phyloP scores from a whole-genome alignment of 2,113 vertebrate species.

The Xiphorhynchus elegans region DNA sequence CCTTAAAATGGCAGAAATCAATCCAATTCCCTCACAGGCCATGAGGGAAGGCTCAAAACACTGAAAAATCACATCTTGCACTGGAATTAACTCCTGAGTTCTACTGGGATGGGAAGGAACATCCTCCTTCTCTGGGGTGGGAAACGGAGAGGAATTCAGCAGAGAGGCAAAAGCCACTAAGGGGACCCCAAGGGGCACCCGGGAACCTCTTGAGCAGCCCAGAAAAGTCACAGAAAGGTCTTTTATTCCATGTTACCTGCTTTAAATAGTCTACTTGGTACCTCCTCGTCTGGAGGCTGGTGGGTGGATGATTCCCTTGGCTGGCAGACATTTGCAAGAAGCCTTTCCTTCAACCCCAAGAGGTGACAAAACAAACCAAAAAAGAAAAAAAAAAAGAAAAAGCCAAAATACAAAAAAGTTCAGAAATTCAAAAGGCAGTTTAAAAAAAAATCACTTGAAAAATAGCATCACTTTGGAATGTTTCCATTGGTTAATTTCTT shows the following conservation, averaged over 20 bases:
- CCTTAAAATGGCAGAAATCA: neutral
- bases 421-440: neutral
- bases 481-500: neutral
- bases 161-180: neutral
- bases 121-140: neutral
- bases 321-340: neutral
- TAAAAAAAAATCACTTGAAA: neutral
- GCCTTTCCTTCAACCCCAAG: neutral
- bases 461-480: neutral
- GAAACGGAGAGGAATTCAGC: neutral
- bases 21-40: neutral
- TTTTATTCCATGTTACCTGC: neutral
- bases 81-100: neutral
- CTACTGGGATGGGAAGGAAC: neutral
- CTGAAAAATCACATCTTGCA: neutral
- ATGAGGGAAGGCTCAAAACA: neutral
- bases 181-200: neutral
- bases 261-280: neutral
- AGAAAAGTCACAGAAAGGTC: neutral
- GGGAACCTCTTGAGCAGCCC: neutral
- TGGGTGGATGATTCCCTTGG: neutral
- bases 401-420: neutral
- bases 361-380: neutral
- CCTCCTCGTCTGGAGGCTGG: neutral
- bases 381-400: neutral